Conservation (phyloP, 1,140 invertebrate genomes). For the Phenacoccus solenopsis region DNA sequence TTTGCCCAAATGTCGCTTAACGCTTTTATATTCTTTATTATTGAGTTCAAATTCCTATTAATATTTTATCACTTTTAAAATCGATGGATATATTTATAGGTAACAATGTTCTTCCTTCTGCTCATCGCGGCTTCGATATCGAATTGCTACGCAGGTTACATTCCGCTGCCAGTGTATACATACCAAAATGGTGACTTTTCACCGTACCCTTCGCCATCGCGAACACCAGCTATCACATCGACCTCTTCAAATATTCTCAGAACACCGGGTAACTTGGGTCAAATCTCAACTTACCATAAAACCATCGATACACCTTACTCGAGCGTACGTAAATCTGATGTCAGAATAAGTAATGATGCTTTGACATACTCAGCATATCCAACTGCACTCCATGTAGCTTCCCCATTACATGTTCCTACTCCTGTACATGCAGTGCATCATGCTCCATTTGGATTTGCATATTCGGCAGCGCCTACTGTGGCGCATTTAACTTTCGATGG, state of each 20-base stretch:
- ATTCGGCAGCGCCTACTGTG: constrained; percentile 26
- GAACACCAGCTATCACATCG: constrained; percentile 27
- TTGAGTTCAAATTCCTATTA: no score
- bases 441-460: constrained; percentile 14
- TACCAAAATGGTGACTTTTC: not conserved
- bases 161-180: not conserved
- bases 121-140: no score
- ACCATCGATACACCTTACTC: constrained; percentile 33
- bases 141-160: not conserved
- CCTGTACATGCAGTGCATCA: constrained; percentile 19
- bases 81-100: no score
- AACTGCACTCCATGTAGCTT: constrained; percentile 12
- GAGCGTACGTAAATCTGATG: constrained; percentile 33
- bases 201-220: not conserved
- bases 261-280: constrained; percentile 31
- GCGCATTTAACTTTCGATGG: constrained; percentile 28
- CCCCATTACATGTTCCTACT: constrained; percentile 9
- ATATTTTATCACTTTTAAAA: no score
- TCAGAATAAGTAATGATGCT: constrained; percentile 32
- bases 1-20: no score
- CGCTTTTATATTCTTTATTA: no score
- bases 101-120: no score
- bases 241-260: constrained; percentile 30
- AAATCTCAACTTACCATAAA: constrained; percentile 32
- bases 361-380: not conserved